Base-by-base conservation (phyloP, 1,140 invertebrate genomes). In the Tribolium castaneum region DNA sequence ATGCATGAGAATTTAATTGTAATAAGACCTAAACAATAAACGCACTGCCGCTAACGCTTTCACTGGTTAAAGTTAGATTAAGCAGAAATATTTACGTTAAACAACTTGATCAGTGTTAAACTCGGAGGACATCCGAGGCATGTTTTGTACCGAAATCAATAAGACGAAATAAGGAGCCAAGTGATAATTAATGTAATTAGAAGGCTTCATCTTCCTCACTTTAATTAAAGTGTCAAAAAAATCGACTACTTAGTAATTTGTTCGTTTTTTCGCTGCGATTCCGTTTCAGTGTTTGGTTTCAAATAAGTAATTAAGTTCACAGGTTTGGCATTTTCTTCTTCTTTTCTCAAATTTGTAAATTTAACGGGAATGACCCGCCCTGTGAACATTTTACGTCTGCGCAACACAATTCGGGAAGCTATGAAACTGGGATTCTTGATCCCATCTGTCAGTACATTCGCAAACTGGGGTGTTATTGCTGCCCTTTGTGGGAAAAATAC, bases 311-410 rank as follows among this genome's bases (percentile, higher is more conserved):
- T 59, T 59, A 59, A 59, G 22, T 59, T 7, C 6, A 1, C 1
- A n/a, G 3, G 54, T 12, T n/a, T n/a, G 30, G 12, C 6, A 62
- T 35, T 62, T 35, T 19, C 34, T 34, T 35, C 22, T n/a, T 16
- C 19, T 30, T 66, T 66, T 12, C n/a, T 66, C 6, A 66, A 66
- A 39, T 66, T 66, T 66, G 49, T 12, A 73, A 73, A 73, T 73
- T 73, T 73, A 54, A 73, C 52, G 19, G 50, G 71, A 73, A 73
- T 73, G 71, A 73, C 50, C 71, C 71, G 71, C 71, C 71, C 70
- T 54, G 71, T 54, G 30, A 73, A 50, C 12, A 35, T 25, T 14
- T 35, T 51, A 73, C 71, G 71, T 52, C 71, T 73, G 71, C 71
- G 71, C 71, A 73, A 73, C 49, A 12, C 50, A 54, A 25, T 52